These are phyloP conservation scores for Oxyruncus cristatus DNA, from an alignment of 2,113 vertebrate species.

Conservation along the genomic window DNA sequence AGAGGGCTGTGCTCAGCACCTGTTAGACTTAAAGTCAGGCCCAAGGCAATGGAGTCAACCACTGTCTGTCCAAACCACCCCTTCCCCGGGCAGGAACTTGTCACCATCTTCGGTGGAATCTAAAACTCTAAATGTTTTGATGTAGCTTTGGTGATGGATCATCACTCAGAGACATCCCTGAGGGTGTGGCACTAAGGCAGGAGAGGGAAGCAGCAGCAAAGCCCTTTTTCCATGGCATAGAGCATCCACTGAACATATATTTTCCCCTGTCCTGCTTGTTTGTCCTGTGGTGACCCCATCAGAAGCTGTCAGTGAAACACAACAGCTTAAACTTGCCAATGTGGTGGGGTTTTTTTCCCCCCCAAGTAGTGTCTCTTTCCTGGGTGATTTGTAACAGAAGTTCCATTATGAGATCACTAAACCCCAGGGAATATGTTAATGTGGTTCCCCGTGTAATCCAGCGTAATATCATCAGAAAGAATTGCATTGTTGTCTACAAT, in stretches of 20 bases:
- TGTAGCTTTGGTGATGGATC: not conserved
- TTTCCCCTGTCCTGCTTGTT: not conserved
- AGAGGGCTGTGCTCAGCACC: not conserved
- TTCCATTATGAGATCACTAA: slow-evolving; percentile 48
- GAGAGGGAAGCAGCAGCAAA: not conserved
- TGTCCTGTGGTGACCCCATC: not conserved
- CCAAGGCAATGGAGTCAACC: not conserved
- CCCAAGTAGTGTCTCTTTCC: not conserved
- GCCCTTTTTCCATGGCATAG: not conserved
- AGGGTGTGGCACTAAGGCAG: not conserved
- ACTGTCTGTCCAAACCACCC: too few relatives aligned
- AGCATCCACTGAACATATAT: not conserved
- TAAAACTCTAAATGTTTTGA: not conserved
- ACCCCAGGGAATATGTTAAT: slow-evolving; percentile 50
- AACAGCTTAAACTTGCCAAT: not conserved
- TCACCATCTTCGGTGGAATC: not conserved
- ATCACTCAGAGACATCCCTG: not conserved
- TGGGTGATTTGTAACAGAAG: slow-evolving; percentile 16
- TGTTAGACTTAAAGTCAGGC: not conserved
- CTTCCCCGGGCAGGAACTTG: not conserved
- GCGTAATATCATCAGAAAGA: slow-evolving; percentile 24
- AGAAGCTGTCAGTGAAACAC: not conserved
- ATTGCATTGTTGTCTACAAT: slow-evolving; percentile 10
- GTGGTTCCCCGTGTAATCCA: slow-evolving; percentile 2
- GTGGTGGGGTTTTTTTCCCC: accelerated